A percentile compares a stretch with the other conserved stretches of the same genome.
Evolutionary conservation across 2,113 vertebrate genomes (phyloP).

Genomic region (Crotalus horridus): DNA sequence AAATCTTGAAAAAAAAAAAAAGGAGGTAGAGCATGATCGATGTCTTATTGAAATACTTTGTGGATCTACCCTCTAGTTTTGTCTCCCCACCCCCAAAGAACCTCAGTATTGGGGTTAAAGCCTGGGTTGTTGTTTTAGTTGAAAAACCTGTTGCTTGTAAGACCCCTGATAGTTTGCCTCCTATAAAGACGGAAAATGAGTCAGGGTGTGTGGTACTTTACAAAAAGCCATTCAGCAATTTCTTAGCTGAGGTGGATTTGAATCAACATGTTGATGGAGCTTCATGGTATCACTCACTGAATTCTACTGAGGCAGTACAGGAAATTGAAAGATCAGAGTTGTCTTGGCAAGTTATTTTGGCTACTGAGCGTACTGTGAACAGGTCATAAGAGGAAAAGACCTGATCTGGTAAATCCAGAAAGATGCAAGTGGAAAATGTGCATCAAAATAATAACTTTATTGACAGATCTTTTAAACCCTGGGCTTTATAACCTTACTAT

Average conservation of each 20-base stretch:
- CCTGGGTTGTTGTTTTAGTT: not conserved
- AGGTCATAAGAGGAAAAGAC: conserved; percentile 14
- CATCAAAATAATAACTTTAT: not conserved
- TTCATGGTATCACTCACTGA: not conserved
- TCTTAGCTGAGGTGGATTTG: not conserved
- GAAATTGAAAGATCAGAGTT: not conserved
- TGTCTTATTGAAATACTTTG: not conserved
- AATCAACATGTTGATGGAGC: not conserved
- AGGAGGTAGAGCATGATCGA: not conserved
- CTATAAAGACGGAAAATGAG: not conserved
- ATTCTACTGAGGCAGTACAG: accelerated
- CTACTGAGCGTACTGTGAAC: not conserved
- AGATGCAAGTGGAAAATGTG: conserved; percentile 13
- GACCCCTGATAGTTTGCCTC: not conserved
- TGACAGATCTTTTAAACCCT: conserved; percentile 25
- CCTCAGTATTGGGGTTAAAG: not conserved
- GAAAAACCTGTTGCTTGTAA: not conserved
- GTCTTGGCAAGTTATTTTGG: conserved; percentile 21
- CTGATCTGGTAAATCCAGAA: conserved; percentile 2
- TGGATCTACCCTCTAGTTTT: not conserved
- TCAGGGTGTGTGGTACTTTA: not conserved
- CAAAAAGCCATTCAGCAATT: not conserved
- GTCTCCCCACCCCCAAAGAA: not conserved
- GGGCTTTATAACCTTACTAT: not conserved
- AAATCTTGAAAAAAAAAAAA: too few species aligned